A percentile compares a stretch with the other conserved stretches of the same genome.
Conservation (phyloP, 2,888 invertebrate species). For the Graphium colonna region DNA sequence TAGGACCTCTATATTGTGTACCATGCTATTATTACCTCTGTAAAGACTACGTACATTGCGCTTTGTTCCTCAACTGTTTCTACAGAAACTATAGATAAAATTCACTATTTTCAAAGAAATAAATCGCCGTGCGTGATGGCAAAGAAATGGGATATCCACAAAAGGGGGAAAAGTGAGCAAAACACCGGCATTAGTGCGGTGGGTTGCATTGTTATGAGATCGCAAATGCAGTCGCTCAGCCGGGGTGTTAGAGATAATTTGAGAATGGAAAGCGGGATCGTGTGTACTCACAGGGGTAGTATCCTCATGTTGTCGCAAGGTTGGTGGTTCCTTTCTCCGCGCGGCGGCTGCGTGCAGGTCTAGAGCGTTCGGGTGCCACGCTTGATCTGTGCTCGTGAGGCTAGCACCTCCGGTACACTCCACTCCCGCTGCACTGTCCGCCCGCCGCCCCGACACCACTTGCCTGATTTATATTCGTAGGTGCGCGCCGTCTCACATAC, state of each 20-base stretch:
- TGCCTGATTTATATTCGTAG: slow-evolving; percentile 57
- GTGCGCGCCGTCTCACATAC: slow-evolving; percentile 45
- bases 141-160: not conserved
- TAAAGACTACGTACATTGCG: slow-evolving; percentile 24
- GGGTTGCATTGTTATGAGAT: slow-evolving; percentile 34
- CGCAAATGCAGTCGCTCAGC: slow-evolving; percentile 70
- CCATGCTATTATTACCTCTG: too few relatives aligned
- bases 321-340: slow-evolving; percentile 54
- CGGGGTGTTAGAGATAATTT: too few relatives aligned
- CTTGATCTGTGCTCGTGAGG: slow-evolving; percentile 58
- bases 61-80: slow-evolving; percentile 2
- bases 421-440: slow-evolving; percentile 38
- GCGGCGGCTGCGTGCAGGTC: slow-evolving; percentile 60
- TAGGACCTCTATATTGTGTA: slow-evolving; percentile 14
- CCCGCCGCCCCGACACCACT: slow-evolving; percentile 42
- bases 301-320: slow-evolving; percentile 58
- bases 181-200: too few relatives aligned
- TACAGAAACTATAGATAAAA: slow-evolving; percentile 20
- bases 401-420: slow-evolving; percentile 47
- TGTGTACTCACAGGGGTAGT: slow-evolving; percentile 60
- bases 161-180: too few relatives aligned
- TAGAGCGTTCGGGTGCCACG: slow-evolving; percentile 65
- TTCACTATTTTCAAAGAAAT: slow-evolving; percentile 25
- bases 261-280: not conserved
- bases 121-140: slow-evolving; percentile 34